Percentiles rank a stretch among this genome's conserved stretches.
phyloP scores from a whole-genome alignment of 92 coral and sea anemone genomes.

The Phenganax subtilis region DNA sequence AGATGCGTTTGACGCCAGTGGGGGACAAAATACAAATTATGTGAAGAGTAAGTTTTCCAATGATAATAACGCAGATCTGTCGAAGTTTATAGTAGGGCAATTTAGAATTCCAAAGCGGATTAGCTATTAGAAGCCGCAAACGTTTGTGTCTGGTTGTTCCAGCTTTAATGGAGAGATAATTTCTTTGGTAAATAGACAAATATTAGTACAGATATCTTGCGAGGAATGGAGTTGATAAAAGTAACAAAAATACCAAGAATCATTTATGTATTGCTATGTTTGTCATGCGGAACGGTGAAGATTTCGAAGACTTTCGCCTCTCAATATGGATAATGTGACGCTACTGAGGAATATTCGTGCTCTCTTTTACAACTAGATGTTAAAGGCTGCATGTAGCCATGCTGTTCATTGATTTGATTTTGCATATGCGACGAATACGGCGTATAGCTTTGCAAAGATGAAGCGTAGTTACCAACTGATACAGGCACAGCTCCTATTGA shows the following conservation, averaged over 20 bases:
- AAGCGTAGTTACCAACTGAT: slow-evolving; percentile 68
- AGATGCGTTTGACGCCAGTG: slow-evolving; percentile 32
- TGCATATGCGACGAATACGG: slow-evolving; percentile 94
- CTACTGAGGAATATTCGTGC: slow-evolving; percentile 74
- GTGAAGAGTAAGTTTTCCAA: background rate
- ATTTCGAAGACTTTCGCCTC: slow-evolving; percentile 57
- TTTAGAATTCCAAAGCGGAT: slow-evolving; percentile 14
- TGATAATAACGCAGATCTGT: background rate
- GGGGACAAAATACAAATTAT: background rate
- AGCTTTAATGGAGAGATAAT: slow-evolving; percentile 35
- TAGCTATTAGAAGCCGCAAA: background rate
- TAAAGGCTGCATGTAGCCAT: slow-evolving; percentile 85
- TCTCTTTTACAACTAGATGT: slow-evolving; percentile 86
- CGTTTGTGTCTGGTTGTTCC: slow-evolving; percentile 7
- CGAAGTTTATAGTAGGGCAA: background rate
- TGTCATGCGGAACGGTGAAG: slow-evolving; percentile 27
- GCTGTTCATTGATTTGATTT: slow-evolving; percentile 89
- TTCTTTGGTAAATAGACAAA: slow-evolving; percentile 40
- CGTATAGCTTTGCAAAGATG: slow-evolving; percentile 37
- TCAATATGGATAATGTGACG: slow-evolving; percentile 88
- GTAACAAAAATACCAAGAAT: slow-evolving; percentile 19
- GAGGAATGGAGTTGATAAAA: slow-evolving; percentile 4
- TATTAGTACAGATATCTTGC: slow-evolving; percentile 35
- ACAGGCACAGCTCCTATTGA: slow-evolving; percentile 89
- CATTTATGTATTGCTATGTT: slow-evolving; percentile 8